phyloP scores from a whole-genome alignment of 2,797 vertebrate genomes.

The Taenioides sp. region DNA sequence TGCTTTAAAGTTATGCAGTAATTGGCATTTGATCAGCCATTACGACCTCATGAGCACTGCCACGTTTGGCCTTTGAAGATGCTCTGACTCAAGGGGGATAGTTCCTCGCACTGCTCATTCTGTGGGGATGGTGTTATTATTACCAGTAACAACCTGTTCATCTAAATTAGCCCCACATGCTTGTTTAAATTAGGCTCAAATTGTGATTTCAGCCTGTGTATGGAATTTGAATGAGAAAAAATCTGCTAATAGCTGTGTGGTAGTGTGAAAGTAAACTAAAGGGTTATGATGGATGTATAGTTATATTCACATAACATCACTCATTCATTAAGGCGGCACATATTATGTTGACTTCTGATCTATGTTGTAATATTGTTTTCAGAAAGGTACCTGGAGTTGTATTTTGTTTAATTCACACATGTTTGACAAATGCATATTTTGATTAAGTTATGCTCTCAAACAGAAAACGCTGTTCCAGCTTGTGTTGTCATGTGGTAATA shows the following conservation, averaged over 20 bases:
- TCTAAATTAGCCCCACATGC: slow-evolving; percentile 37
- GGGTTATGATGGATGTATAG: neutral
- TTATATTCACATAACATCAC: too few species aligned
- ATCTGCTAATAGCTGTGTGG: neutral
- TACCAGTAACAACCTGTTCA: slow-evolving; percentile 52
- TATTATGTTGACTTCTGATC: too few species aligned
- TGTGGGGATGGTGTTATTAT: slow-evolving; percentile 49
- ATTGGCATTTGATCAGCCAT: slow-evolving; percentile 56
- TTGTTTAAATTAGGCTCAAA: slow-evolving; percentile 43
- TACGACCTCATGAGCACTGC: slow-evolving; percentile 38
- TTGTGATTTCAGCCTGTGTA: slow-evolving; percentile 15
- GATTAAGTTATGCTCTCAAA: too few species aligned
- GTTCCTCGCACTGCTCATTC: slow-evolving; percentile 25
- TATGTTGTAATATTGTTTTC: too few species aligned
- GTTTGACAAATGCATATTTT: too few species aligned
- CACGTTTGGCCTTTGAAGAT: slow-evolving; percentile 56
- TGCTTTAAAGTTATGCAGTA: slow-evolving; percentile 19
- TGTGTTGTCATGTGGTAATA: too few species aligned
- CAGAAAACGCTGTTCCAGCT: too few species aligned
- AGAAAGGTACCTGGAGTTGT: too few species aligned
- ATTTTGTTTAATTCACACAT: too few species aligned
- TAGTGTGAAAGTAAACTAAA: neutral
- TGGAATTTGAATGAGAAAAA: slow-evolving; percentile 15
- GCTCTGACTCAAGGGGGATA: slow-evolving; percentile 27
- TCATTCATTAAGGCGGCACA: too few species aligned